phyloP scores from a whole-genome alignment of 2,113 vertebrate genomes.

The Zapus hudsonius region DNA sequence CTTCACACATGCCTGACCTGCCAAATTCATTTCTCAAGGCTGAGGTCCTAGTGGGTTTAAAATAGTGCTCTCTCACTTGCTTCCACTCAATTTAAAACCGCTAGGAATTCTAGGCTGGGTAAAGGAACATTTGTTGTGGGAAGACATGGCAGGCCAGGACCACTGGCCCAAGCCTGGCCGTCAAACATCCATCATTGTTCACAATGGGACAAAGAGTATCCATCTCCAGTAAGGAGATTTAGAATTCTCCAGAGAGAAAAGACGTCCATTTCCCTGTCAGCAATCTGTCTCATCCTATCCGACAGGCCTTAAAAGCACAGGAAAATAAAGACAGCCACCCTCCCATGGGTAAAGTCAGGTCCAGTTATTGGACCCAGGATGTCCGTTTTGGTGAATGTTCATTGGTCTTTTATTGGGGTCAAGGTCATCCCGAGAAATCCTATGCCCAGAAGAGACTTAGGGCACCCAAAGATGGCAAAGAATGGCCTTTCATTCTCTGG shows the following conservation, averaged over 20 bases:
- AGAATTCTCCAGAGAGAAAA: slow-evolving; percentile 42
- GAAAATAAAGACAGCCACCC: neutral
- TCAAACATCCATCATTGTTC: neutral
- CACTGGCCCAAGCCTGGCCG: slow-evolving; percentile 7
- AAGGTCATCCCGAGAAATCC: neutral
- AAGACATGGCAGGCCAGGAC: neutral
- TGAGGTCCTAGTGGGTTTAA: neutral
- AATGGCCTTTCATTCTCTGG: neutral
- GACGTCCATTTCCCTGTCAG: slow-evolving; percentile 38
- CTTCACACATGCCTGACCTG: neutral
- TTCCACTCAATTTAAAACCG: neutral
- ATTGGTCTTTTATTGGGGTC: neutral
- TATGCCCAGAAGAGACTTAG: neutral
- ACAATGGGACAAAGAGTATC: neutral
- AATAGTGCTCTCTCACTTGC: neutral
- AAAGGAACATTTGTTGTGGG: neutral
- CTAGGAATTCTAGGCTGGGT: neutral
- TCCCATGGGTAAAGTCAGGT: neutral
- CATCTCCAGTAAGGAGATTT: slow-evolving; percentile 8
- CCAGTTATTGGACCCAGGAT: neutral
- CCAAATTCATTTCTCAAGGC: neutral
- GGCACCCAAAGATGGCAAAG: neutral
- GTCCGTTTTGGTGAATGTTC: neutral
- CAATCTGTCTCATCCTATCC: slow-evolving; percentile 25
- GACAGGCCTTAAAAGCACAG: slow-evolving; percentile 19